A percentile compares a stretch with the other conserved stretches of the same genome.
phyloP scores from a whole-genome alignment of 2,888 invertebrate species.

The Omphaloscelis lunosa region DNA sequence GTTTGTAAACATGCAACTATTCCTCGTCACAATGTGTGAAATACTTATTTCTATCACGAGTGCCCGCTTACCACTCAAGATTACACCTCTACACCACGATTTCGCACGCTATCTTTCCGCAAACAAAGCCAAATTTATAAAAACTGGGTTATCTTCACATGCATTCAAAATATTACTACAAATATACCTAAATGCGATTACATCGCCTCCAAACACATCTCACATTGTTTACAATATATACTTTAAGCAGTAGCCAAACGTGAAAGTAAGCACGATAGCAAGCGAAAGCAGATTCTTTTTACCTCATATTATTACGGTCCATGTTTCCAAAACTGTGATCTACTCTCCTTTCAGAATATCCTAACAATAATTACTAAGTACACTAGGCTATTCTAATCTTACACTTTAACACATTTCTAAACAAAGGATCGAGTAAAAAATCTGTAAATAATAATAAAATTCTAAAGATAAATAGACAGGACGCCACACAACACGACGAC shows the following conservation, averaged over 20 bases:
- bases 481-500: slow-evolving; percentile 83
- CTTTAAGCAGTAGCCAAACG: slow-evolving; percentile 49
- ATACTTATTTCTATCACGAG: slow-evolving; percentile 37
- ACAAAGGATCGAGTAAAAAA: slow-evolving; percentile 78
- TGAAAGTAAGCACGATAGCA: slow-evolving; percentile 66
- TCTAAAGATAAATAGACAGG: slow-evolving; percentile 83
- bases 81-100: slow-evolving; percentile 38
- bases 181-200: slow-evolving; percentile 10
- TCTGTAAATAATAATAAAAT: slow-evolving; percentile 80
- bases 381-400: slow-evolving; percentile 72
- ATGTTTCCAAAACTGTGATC: slow-evolving; percentile 75
- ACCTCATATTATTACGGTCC: slow-evolving; percentile 89
- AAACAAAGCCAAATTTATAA: slow-evolving; percentile 51
- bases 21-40: slow-evolving; percentile 38
- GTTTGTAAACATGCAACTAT: slow-evolving; percentile 61
- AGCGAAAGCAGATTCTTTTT: slow-evolving; percentile 79
- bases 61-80: slow-evolving; percentile 42
- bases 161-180: slow-evolving; percentile 18
- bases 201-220: not conserved
- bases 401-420: slow-evolving; percentile 78
- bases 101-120: slow-evolving; percentile 49
- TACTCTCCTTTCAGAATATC: slow-evolving; percentile 60
- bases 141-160: slow-evolving; percentile 49
- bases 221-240: slow-evolving; percentile 29
- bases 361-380: slow-evolving; percentile 69